Percentiles rank a stretch among this genome's conserved stretches.
Evolutionary conservation across 2,113 vertebrate species (phyloP).

Genomic region (Rattus rattus): DNA sequence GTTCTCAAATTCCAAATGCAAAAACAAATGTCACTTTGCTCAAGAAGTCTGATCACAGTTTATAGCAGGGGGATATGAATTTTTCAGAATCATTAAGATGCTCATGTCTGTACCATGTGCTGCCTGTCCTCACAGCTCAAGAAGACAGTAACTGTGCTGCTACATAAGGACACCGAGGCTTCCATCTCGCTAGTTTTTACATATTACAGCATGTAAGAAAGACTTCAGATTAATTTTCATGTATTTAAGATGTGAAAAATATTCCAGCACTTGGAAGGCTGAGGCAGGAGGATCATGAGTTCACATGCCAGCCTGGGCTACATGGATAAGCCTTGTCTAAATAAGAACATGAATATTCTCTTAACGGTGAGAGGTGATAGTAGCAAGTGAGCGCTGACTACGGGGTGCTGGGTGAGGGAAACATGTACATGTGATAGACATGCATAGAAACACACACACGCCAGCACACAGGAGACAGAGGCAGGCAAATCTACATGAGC

Average conservation of each 20-base stretch:
- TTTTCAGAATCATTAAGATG: neutral
- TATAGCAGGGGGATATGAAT: neutral
- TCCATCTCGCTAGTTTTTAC: conserved; percentile 7
- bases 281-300: neutral
- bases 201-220: neutral
- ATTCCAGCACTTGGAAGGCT: neutral
- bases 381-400: neutral
- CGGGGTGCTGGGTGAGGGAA: neutral
- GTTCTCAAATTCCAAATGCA: neutral
- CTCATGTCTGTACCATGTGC: neutral
- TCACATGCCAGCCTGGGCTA: neutral
- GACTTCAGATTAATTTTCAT: neutral
- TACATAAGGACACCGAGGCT: neutral
- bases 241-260: conserved; percentile 44
- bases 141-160: too few relatives aligned
- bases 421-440: fast-evolving
- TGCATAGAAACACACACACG: neutral
- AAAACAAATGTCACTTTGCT: neutral
- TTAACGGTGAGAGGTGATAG: neutral
- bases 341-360: neutral
- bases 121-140: neutral
- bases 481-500: too few relatives aligned
- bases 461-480: neutral
- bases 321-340: neutral
- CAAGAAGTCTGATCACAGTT: conserved; percentile 10